These are phyloP conservation scores for Tachina lurida DNA, from an alignment of 2,888 invertebrate genomes.

Conservation along the genomic window DNA sequence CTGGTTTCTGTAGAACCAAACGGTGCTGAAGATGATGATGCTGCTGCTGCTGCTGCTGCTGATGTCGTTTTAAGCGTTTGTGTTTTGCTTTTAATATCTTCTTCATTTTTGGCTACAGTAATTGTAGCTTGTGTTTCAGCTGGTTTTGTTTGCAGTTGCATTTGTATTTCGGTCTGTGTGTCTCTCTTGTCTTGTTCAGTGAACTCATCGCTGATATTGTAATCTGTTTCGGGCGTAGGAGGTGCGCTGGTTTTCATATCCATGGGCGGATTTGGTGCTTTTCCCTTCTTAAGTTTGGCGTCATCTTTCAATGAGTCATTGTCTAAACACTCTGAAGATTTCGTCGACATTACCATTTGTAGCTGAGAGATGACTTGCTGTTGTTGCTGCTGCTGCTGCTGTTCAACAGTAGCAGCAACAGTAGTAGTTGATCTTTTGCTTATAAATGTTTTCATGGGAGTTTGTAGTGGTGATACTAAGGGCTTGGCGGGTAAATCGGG, in stretches of 20 bases:
- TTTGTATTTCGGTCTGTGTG: constrained; percentile 35
- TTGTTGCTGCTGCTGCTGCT: constrained; percentile 75
- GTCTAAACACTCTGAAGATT: constrained; percentile 77
- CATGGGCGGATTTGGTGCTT: constrained; percentile 89
- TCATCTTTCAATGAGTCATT: constrained; percentile 77
- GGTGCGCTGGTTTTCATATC: constrained; percentile 78
- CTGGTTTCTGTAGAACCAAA: constrained; percentile 38
- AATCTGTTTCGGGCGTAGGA: constrained; percentile 81
- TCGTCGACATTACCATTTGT: constrained; percentile 83
- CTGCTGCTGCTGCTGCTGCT: constrained; percentile 2
- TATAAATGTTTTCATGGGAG: constrained; percentile 84
- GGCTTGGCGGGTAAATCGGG: constrained; percentile 90
- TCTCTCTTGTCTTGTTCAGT: constrained; percentile 69
- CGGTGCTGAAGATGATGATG: constrained; percentile 48
- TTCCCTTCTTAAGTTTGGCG: constrained; percentile 86
- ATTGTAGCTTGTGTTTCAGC: constrained; percentile 29
- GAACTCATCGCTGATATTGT: constrained; percentile 78
- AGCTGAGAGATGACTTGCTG: constrained; percentile 84
- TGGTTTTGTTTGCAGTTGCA: not conserved
- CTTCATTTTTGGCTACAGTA: constrained; percentile 20
- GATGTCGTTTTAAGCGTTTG: constrained; percentile 64
- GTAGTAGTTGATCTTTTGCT: constrained; percentile 83
- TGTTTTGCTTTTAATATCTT: constrained; percentile 42
- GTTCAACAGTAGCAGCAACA: constrained; percentile 74
- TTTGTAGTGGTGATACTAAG: constrained; percentile 81